Evolutionary conservation across 1,140 invertebrate species (phyloP).

Genomic region (Adelges cooleyi): DNA sequence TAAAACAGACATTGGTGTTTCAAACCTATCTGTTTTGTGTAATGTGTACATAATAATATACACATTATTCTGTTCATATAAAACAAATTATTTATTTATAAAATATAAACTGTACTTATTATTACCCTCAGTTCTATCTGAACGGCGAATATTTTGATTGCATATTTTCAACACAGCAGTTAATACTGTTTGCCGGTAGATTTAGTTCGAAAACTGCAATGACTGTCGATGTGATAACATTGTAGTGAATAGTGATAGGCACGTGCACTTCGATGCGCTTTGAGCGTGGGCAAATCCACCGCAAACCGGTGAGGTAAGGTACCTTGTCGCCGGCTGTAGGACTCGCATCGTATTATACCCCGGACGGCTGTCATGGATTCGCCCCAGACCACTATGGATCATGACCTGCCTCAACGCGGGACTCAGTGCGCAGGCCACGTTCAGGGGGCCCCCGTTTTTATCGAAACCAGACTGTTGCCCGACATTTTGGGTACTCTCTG

Average conservation of each 20-base stretch:
- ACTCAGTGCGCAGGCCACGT: constrained; percentile 7
- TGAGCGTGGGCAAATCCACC: background rate
- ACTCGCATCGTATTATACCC: background rate
- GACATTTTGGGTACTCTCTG: constrained; percentile 17
- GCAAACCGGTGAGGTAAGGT: background rate
- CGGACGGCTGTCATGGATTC: background rate
- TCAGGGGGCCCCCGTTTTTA: background rate
- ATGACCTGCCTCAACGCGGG: constrained; percentile 14
- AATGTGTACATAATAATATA: too few species aligned
- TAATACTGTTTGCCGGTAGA: background rate
- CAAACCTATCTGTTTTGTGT: too few species aligned
- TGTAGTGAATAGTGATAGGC: background rate
- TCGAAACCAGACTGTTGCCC: background rate
- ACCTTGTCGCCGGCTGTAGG: background rate
- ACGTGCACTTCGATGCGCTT: constrained; percentile 23
- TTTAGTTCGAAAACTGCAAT: background rate
- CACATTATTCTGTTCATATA: background rate
- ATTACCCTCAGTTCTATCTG: background rate
- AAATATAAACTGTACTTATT: background rate
- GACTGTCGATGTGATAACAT: background rate
- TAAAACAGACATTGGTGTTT: too few species aligned
- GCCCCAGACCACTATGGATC: background rate
- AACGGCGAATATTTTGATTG: background rate
- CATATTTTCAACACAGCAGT: too few species aligned
- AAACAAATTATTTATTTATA: background rate